Evolutionary conservation across 2,797 vertebrate genomes (phyloP).

Genomic region (Schizopygopsis pylzovi): DNA sequence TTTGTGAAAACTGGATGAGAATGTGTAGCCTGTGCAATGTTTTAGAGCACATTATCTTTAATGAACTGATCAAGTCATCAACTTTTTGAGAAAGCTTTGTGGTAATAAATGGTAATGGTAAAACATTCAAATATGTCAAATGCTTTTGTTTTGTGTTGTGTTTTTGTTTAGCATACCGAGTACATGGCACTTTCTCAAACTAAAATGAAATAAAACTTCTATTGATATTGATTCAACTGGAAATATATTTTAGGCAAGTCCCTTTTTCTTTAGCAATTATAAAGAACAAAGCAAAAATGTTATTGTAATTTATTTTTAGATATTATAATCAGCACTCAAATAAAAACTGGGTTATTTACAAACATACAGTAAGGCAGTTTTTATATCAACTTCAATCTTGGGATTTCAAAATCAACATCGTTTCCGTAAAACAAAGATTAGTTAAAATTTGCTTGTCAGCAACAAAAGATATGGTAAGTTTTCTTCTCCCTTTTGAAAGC

Average conservation of each 20-base stretch:
- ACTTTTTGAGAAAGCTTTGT: background rate
- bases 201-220: background rate
- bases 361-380: background rate
- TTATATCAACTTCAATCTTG: background rate
- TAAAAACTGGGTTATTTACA: background rate
- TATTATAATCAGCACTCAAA: background rate
- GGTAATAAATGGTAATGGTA: background rate
- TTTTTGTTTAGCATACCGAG: background rate
- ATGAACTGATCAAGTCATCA: background rate
- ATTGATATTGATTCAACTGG: no score
- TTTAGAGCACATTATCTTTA: background rate
- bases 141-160: background rate
- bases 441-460: background rate
- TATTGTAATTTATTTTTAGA: background rate
- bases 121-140: background rate
- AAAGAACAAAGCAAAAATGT: background rate
- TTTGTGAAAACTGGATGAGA: background rate
- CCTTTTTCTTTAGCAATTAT: background rate
- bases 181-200: background rate
- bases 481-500: background rate
- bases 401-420: background rate
- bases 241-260: no score
- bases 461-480: background rate
- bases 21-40: background rate
- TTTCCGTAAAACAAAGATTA: background rate